These are phyloP conservation scores for Nasonia giraulti DNA, from an alignment of 1,140 invertebrate genomes.

Conservation along the genomic window DNA sequence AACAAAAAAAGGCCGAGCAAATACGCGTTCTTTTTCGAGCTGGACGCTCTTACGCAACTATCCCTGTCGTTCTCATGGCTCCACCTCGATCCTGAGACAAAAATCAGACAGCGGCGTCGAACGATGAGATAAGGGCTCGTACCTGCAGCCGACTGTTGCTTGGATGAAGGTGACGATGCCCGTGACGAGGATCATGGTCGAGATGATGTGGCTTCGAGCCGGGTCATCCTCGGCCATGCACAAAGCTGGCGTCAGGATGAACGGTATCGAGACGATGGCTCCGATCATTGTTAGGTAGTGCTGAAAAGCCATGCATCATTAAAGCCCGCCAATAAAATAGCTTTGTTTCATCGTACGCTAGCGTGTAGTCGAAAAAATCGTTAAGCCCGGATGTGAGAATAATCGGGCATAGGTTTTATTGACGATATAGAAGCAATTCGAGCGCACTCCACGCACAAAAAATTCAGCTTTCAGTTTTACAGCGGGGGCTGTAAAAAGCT, in stretches of 20 bases:
- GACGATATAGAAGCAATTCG: background rate
- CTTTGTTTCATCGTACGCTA: too few relatives aligned
- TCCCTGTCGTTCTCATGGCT: background rate
- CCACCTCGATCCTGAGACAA: background rate
- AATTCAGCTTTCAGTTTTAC: background rate
- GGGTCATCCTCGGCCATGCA: constrained; percentile 89
- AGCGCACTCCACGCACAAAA: background rate
- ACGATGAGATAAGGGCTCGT: constrained; percentile 13
- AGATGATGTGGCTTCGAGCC: constrained; percentile 86
- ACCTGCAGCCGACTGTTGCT: constrained; percentile 88
- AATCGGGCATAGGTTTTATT: too few relatives aligned
- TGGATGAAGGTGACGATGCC: constrained; percentile 89
- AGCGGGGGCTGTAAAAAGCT: background rate
- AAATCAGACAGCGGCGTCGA: background rate
- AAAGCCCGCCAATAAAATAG: background rate
- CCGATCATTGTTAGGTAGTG: constrained; percentile 93
- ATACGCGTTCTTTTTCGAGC: background rate
- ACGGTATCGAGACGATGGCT: constrained; percentile 88
- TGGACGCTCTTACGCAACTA: background rate
- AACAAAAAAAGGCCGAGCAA: background rate
- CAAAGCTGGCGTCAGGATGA: constrained; percentile 86
- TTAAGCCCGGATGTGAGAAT: too few relatives aligned
- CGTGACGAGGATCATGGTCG: constrained; percentile 92
- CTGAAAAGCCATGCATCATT: constrained; percentile 72
- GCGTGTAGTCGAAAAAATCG: too few relatives aligned